Base-by-base conservation (phyloP, 2,888 invertebrate species). In the Schizaphis graminum region DNA sequence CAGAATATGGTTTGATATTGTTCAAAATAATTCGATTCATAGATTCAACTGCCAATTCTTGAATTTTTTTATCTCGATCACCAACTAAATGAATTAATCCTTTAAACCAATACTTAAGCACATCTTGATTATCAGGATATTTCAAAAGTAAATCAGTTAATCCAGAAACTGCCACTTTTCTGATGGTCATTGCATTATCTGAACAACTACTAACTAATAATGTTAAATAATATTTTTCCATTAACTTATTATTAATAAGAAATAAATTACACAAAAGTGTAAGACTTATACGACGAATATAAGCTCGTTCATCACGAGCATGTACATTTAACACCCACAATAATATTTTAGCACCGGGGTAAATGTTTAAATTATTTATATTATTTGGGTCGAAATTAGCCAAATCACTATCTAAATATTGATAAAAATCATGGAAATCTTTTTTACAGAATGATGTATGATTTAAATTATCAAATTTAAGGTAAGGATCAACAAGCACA, bases 1-100 rank as follows among this genome's bases (percentile, higher is more conserved):
- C n/a, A 47, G 94, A 94, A 87, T 91, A 94, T 57, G 94, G 94
- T 94, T 94, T 94, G 5, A 94, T 94, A 91, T 94, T 91, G 24
- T 91, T 44, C 86, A 94, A 94, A 87, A 94, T 94, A 67, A 94
- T 86, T 91, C 56, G 47, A 91, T 53, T 47, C 91, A 94, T 91
- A 91, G 67, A 94, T 24, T 91, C 94, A 67, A 94, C 91, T n/a
- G 94, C 49, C 26, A 94, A 67, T 8, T 94, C 94, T 94, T 94
- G 94, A 91, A 94, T 91, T 91, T 53, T 94, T 91, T 94, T 94
- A 24, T 94, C 94, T 41, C 86, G 94, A 91, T 94, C 94, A 13
- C 91, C 94, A 61, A 94, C 94, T 91, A 94, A 94, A 91, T 94
- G 86, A 13, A 94, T 91, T 67, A 94, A 86, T 86, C 91, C 90